These are phyloP conservation scores for Spea bombifrons DNA, from an alignment of 2,113 vertebrate genomes.

Conservation along the genomic window DNA sequence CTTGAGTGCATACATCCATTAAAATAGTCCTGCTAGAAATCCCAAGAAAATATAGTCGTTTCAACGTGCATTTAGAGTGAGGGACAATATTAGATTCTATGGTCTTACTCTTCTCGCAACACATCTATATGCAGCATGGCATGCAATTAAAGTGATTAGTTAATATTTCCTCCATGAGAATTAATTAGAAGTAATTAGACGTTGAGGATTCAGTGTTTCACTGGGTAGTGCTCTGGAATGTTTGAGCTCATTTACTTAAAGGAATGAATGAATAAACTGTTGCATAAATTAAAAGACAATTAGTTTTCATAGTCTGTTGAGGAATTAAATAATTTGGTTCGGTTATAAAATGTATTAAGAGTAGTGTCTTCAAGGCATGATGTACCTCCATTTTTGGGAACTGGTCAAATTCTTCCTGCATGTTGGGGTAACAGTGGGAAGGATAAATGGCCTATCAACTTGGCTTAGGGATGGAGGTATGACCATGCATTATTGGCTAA, in stretches of 20 bases:
- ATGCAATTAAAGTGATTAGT: slow-evolving; percentile 38
- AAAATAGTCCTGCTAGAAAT: slow-evolving; percentile 4
- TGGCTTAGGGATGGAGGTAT: no score
- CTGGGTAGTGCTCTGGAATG: neutral
- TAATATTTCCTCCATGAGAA: slow-evolving; percentile 33
- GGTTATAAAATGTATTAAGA: no score
- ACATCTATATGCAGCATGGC: slow-evolving; percentile 9
- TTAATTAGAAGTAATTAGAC: slow-evolving; percentile 14
- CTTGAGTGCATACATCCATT: slow-evolving; percentile 30
- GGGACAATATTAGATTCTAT: slow-evolving; percentile 14
- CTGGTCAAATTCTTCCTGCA: no score
- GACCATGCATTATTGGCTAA: no score
- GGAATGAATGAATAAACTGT: slow-evolving; percentile 1
- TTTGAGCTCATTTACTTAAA: neutral
- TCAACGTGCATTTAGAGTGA: slow-evolving; percentile 24
- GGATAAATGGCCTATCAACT: no score
- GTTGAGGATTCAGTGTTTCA: neutral
- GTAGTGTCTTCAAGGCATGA: no score
- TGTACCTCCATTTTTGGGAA: no score
- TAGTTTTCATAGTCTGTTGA: no score
- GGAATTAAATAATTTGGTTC: no score
- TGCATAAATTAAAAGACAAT: slow-evolving; percentile 6
- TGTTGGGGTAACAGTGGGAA: no score
- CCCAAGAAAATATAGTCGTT: slow-evolving; percentile 6
- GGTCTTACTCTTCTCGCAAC: slow-evolving; percentile 16